Evolutionary conservation across 53 echinoderm and acorn worm genomes (phyloP), one percentile per base, ranked within the genome.

Genomic region (Paracentrotus lividus): DNA sequence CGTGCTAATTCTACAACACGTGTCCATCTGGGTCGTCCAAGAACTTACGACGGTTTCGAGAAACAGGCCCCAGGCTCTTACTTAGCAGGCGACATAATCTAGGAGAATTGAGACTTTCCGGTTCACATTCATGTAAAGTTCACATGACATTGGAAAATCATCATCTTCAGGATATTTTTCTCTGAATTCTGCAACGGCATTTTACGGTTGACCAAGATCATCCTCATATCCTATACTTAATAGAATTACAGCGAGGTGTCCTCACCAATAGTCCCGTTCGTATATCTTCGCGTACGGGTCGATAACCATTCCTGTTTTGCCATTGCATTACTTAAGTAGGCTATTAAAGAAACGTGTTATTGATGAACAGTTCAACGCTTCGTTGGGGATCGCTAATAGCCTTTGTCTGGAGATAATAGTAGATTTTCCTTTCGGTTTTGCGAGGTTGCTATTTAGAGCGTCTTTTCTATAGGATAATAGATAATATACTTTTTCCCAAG

Each of bases 341-440:
- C 45, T 81, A 81, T 81, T 81, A 81, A n/a, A n/a, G 45, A 81
- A n/a, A n/a, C 44, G 47, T 77, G 77, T 81, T 81, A 81, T 81
- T 81, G 81, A 81, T 47, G 81, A 1, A 47, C 47, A 3, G 47
- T 12, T 81, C 49, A 45, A 81, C 81, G n/a, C 45, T 47, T 12
- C 27, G 27, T 5, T 81, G 26, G 32, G 20, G 26, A 81, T 47
- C 81, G 81, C 81, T 78, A 45, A 81, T 81, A 2, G 2, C 81
- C n/a, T n/a, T 81, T 81, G 81, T 81, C 45, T 81, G 81, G 2
- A 10, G 21, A 81, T 43, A 78, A 78, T 44, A 44, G 81, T 1
- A 45, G 81, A 69, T 45, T 24, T 49, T 81, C n/a, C 81, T 45
- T 47, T 81, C 81, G 0, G 26, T 49, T 81, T 24, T 81, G 81